Evolutionary conservation across 2,888 invertebrate species (phyloP).

Genomic region (Mamestra brassicae): DNA sequence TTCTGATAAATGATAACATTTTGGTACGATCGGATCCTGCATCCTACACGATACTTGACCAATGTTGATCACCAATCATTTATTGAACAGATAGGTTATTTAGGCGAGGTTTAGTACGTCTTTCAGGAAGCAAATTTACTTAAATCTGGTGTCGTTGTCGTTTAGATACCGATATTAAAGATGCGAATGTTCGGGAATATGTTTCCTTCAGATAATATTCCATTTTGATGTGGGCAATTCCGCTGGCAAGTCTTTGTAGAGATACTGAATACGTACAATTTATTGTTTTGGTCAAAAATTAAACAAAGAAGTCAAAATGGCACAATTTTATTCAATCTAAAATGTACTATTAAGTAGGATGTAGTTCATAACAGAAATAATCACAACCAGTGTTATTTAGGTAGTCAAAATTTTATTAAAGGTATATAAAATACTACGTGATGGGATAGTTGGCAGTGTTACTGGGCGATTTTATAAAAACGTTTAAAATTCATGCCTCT

Average conservation of each 20-base stretch:
- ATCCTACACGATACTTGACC: too few relatives aligned
- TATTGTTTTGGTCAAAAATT: conserved; percentile 47
- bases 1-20: too few relatives aligned
- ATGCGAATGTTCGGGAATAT: too few relatives aligned
- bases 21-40: too few relatives aligned
- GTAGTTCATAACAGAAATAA: conserved; percentile 74
- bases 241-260: neutral
- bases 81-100: too few relatives aligned
- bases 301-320: conserved; percentile 78
- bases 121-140: neutral
- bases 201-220: too few relatives aligned
- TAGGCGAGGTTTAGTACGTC: too few relatives aligned
- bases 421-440: conserved; percentile 63
- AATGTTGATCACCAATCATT: too few relatives aligned
- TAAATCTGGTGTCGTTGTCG: too few relatives aligned
- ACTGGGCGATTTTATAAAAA: conserved; percentile 57
- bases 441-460: conserved; percentile 75
- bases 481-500: conserved; percentile 61
- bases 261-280: neutral
- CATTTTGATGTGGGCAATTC: too few relatives aligned
- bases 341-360: conserved; percentile 75
- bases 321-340: conserved; percentile 84
- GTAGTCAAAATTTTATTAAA: conserved; percentile 71
- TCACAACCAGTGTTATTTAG: conserved; percentile 85
- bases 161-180: too few relatives aligned